Conservation (phyloP, 2,888 invertebrate genomes). For the Agonopterix subpropinquella region DNA sequence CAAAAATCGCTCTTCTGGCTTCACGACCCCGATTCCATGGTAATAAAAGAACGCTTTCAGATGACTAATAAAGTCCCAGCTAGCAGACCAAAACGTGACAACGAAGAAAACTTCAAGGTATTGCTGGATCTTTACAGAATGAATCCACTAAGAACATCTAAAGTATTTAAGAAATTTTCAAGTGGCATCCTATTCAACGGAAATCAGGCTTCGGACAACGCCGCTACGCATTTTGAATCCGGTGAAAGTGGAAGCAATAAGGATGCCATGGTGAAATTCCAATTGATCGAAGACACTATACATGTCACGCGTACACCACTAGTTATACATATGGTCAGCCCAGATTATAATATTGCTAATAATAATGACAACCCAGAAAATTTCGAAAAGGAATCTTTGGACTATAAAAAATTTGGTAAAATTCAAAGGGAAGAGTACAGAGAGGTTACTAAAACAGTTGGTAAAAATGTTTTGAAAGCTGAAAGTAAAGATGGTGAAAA, state of each 20-base stretch:
- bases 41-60: no score
- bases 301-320: conserved; percentile 16
- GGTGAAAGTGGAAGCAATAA: conserved; percentile 34
- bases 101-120: conserved; percentile 40
- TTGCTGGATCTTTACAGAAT: conserved; percentile 49
- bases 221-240: no score
- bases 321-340: conserved; percentile 11
- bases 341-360: conserved; percentile 21
- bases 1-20: no score
- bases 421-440: no score
- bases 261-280: conserved; percentile 21
- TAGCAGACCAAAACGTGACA: conserved; percentile 8
- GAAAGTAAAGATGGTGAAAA: neutral
- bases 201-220: conserved; percentile 19
- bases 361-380: conserved; percentile 22
- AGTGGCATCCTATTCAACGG: conserved; percentile 29
- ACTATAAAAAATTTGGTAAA: no score
- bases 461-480: neutral
- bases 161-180: conserved; percentile 43
- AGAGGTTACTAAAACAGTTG: no score
- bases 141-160: conserved; percentile 47
- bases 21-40: no score
- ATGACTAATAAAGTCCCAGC: no score
- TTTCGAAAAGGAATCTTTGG: conserved; percentile 12
- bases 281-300: conserved; percentile 32